phyloP scores from a whole-genome alignment of 2,888 invertebrate genomes.

The Drosophila fulvimacula region DNA sequence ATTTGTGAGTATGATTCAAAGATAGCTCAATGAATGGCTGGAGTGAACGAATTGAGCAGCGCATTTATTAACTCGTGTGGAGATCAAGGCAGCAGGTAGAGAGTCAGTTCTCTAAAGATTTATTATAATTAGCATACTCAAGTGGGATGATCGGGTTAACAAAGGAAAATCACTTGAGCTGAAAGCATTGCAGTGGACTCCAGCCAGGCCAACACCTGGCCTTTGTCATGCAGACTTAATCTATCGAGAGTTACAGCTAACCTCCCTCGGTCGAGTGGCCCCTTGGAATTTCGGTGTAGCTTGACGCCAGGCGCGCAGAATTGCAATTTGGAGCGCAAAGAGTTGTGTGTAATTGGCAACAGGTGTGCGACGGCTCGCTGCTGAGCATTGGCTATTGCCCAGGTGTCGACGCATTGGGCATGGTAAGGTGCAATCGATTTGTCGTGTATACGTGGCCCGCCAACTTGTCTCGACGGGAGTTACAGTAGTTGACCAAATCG shows the following conservation, averaged over 20 bases:
- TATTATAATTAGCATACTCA: background rate
- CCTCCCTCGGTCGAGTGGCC: slow-evolving; percentile 7
- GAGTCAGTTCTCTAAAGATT: background rate
- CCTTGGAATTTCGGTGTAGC: slow-evolving; percentile 17
- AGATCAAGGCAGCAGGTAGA: slow-evolving; percentile 15
- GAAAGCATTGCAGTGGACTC: background rate
- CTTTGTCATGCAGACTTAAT: slow-evolving; percentile 4
- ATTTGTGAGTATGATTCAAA: slow-evolving; percentile 54
- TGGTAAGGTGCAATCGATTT: slow-evolving; percentile 73
- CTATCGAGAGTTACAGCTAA: slow-evolving; percentile 3
- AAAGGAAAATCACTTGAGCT: background rate
- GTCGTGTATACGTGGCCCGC: slow-evolving; percentile 73
- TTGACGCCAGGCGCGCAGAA: slow-evolving; percentile 36
- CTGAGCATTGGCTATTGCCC: slow-evolving; percentile 45
- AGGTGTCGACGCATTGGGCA: slow-evolving; percentile 64
- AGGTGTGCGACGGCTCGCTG: slow-evolving; percentile 41
- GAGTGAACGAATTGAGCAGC: slow-evolving; percentile 54
- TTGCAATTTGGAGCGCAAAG: slow-evolving; percentile 59
- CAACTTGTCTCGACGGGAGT: slow-evolving; percentile 45
- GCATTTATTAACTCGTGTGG: slow-evolving; percentile 21
- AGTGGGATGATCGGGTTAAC: background rate
- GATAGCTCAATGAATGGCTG: slow-evolving; percentile 61
- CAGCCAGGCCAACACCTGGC: slow-evolving; percentile 1
- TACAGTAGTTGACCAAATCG: slow-evolving; percentile 62
- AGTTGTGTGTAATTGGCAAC: slow-evolving; percentile 37